Evolutionary conservation across 2,888 invertebrate genomes (phyloP).

Genomic region (Zele albiditarsus): DNA sequence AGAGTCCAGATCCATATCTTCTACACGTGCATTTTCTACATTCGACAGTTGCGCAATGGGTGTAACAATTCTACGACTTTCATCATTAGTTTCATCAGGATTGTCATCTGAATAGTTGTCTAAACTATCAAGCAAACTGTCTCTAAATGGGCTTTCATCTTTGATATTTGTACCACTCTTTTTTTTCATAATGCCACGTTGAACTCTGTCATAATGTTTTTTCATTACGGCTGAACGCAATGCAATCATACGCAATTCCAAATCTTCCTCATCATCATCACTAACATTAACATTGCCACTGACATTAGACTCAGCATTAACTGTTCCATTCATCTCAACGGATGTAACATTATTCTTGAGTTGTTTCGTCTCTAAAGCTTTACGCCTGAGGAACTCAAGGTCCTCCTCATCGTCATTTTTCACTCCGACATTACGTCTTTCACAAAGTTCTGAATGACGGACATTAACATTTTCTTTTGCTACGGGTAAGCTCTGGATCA

Average conservation of each 20-base stretch:
- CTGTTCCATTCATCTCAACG: conserved; percentile 34
- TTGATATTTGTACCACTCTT: conserved; percentile 39
- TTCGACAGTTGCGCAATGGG: conserved; percentile 43
- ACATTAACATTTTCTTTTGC: conserved; percentile 35
- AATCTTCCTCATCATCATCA: conserved; percentile 78
- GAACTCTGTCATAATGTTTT: conserved; percentile 76
- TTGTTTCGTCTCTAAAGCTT: conserved; percentile 66
- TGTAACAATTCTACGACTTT: conserved; percentile 42
- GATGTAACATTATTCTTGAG: conserved; percentile 48
- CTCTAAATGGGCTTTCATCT: conserved; percentile 66
- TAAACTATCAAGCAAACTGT: conserved; percentile 62
- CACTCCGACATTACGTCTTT: conserved; percentile 30
- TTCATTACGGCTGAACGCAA: conserved; percentile 81
- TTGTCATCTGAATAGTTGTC: not conserved
- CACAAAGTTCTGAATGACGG: conserved; percentile 16
- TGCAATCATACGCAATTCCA: conserved; percentile 79
- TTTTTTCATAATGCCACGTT: conserved; percentile 44
- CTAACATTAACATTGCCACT: conserved; percentile 59
- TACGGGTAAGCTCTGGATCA: conserved; percentile 50
- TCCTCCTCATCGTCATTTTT: conserved; percentile 64
- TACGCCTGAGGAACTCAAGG: conserved; percentile 60
- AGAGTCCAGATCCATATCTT: conserved; percentile 70
- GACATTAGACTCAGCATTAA: conserved; percentile 33
- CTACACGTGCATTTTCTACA: conserved; percentile 52
- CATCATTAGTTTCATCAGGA: conserved; percentile 48